Conservation (phyloP, 2,888 invertebrate genomes). For the Pristionchus entomophagus region DNA sequence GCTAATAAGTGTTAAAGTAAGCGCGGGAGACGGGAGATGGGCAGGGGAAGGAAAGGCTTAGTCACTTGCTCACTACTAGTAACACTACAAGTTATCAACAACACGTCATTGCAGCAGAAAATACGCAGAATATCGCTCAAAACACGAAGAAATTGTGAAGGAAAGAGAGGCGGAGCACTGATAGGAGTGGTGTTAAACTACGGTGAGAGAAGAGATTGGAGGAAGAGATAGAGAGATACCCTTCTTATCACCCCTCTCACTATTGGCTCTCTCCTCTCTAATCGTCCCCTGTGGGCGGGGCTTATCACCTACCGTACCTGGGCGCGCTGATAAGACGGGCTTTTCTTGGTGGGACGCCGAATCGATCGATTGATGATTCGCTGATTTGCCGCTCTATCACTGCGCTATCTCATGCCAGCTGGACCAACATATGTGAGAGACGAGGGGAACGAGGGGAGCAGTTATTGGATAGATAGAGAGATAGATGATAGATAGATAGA, state of each 20-base stretch:
- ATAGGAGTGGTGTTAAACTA: conserved; percentile 28
- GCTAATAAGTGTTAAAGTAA: conserved; percentile 22
- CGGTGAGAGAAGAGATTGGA: conserved; percentile 12
- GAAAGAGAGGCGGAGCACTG: background rate
- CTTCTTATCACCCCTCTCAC: conserved; percentile 20
- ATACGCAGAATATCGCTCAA: background rate
- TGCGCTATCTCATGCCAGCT: background rate
- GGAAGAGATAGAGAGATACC: background rate
- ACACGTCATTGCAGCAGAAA: background rate
- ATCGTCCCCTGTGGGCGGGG: background rate
- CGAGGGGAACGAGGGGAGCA: conserved; percentile 7
- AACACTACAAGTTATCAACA: conserved; percentile 29
- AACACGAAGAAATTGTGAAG: background rate
- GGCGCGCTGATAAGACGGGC: conserved; percentile 8
- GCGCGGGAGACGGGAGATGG: background rate
- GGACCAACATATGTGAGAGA: conserved; percentile 33
- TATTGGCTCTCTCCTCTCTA: background rate
- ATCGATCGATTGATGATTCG: background rate
- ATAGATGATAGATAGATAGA: conserved; percentile 23
- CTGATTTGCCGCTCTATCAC: conserved; percentile 25
- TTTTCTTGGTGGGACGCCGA: background rate
- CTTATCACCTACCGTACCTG: conserved; percentile 34
- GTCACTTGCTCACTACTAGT: conserved; percentile 10
- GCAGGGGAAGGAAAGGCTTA: background rate
- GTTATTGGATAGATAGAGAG: conserved; percentile 24